Percentiles rank a stretch among this genome's conserved stretches.
Evolutionary conservation across 2,797 vertebrate genomes (phyloP).

Genomic region (Poeciliopsis turneri): DNA sequence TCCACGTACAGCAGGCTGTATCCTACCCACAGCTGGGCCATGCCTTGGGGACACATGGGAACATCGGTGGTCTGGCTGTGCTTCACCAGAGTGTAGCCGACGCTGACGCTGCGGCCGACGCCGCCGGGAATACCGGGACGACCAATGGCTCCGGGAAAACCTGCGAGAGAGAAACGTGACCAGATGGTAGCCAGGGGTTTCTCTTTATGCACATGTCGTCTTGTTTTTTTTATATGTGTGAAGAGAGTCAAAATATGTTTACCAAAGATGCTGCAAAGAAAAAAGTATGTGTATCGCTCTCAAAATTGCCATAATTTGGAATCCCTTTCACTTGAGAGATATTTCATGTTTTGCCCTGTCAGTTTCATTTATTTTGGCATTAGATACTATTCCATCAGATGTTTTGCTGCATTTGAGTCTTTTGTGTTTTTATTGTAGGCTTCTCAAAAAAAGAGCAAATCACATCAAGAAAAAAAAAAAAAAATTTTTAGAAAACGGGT

Average conservation of each 20-base stretch:
- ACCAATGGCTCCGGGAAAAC: conserved; percentile 82
- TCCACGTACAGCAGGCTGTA: conserved; percentile 94
- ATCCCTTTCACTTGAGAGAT: background rate
- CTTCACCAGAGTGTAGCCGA: conserved; percentile 94
- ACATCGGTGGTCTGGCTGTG: conserved; percentile 91
- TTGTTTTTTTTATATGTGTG: background rate
- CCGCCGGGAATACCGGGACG: conserved; percentile 79
- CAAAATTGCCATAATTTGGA: background rate
- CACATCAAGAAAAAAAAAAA: background rate
- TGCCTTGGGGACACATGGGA: conserved; percentile 91
- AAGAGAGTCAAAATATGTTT: background rate
- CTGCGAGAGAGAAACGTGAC: conserved; percentile 62
- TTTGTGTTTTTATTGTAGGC: background rate
- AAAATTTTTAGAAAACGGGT: background rate
- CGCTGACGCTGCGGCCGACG: conserved; percentile 77
- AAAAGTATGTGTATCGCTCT: background rate
- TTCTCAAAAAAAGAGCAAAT: background rate
- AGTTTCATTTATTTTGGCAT: background rate
- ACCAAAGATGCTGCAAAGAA: background rate
- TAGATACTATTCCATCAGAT: background rate
- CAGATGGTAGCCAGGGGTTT: background rate
- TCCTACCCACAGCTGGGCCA: conserved; percentile 92
- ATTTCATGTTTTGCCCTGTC: background rate
- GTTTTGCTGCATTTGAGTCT: background rate
- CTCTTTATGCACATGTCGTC: background rate